Base-by-base conservation (phyloP, 2,113 vertebrate species). In the Oryzias javanicus region DNA sequence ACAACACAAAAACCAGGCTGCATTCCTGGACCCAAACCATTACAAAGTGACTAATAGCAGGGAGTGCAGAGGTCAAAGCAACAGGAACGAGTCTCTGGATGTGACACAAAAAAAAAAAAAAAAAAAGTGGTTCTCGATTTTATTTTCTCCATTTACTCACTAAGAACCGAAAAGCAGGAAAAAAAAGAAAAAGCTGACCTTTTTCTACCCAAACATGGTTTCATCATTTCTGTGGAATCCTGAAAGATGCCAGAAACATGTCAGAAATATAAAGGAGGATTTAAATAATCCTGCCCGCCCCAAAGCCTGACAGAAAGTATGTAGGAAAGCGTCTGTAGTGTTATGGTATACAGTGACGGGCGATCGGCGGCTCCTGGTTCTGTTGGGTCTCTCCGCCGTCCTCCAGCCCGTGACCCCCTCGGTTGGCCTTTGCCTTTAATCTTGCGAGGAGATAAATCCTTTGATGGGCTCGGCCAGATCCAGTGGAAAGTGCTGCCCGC, bases 361-460 rank as follows among this genome's bases (percentile, higher is more conserved):
- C 8, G 3, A 27, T 27, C 4, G 25, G 25, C 12, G 60, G 72
- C 42, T 61, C 60, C 42, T 48, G 40, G 69, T 61, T 72, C 42
- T 61, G 60, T 47, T 48, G 40, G 69, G 63, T 74, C 78, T 54
- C 16, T 24, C 55, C 49, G 27, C 3, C 5, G 29, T 66, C 62
- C 58, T 69, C 47, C 61, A 6, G 64, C 77, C 76, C 60, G 57
- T 87, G 89, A 89, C 90, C 89, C 77, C 44, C 15, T 67, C n/a
- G 70, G 79, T 80, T 82, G 85, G 81, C 82, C 86, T 86, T 90
- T 88, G 83, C 80, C 91, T 91, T 91, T 92, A 91, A 92, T 92
- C 91, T 91, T 70, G 72, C 41, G 72, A 76, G 67, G 85, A 89
- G 89, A 91, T 90, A 89, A 89, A 91, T 89, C 88, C 83, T 89